A percentile compares a stretch with the other conserved stretches of the same genome.
Evolutionary conservation across 2,888 invertebrate genomes (phyloP).

Genomic region (Acanthosepion esculentum): DNA sequence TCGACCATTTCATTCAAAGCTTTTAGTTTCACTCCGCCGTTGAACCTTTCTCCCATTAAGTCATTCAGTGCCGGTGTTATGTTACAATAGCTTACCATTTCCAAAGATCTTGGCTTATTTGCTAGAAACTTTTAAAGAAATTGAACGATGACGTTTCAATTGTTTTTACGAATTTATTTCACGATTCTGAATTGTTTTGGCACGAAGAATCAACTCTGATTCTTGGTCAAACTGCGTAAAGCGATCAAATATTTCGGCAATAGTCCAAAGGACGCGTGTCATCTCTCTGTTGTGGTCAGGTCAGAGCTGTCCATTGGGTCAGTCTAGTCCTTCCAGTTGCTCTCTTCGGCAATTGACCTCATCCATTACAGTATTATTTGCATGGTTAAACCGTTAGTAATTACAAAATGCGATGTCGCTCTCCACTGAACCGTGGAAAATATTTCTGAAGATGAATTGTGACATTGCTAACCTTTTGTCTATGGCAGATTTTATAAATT

Average conservation of each 20-base stretch:
- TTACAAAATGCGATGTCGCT: conserved; percentile 6
- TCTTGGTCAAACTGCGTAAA: background rate
- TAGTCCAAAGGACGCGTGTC: background rate
- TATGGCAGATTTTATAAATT: background rate
- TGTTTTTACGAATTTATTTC: conserved; percentile 21
- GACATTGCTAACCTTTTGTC: background rate
- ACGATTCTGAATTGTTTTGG: conserved; percentile 11
- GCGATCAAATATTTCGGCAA: background rate
- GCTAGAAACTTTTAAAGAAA: background rate
- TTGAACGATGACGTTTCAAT: background rate
- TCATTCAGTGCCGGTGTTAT: no score
- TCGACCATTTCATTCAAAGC: no score
- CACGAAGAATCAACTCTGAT: background rate
- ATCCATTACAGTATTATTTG: background rate
- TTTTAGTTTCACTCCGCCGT: no score
- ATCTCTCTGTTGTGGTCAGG: background rate
- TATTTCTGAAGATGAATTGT: background rate
- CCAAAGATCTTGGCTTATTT: background rate
- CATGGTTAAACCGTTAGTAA: background rate
- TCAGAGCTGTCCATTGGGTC: conserved; percentile 4
- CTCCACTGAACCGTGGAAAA: background rate
- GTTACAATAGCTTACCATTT: no score
- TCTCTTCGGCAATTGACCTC: background rate
- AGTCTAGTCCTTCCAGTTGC: background rate
- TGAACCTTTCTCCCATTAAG: no score